Evolutionary conservation across 2,888 invertebrate genomes (phyloP).

Genomic region (Syrphus vitripennis): DNA sequence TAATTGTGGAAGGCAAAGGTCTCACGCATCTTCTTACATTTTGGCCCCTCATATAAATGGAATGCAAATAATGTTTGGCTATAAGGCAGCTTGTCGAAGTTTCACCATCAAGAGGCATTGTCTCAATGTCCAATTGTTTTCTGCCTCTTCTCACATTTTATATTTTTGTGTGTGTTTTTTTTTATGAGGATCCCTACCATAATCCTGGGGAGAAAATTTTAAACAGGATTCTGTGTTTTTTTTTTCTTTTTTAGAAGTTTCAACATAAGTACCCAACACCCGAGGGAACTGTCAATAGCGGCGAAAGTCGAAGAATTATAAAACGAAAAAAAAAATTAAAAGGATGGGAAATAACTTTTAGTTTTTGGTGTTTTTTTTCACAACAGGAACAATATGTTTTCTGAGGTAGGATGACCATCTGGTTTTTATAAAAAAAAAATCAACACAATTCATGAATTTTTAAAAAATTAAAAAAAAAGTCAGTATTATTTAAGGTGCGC

Average conservation of each 20-base stretch:
- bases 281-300: slow-evolving; percentile 38
- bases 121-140: slow-evolving; percentile 24
- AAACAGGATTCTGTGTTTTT: not conserved
- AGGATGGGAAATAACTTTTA: not conserved
- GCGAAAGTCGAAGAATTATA: slow-evolving; percentile 10
- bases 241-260: not conserved
- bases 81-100: not conserved
- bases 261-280: slow-evolving; percentile 4
- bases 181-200: not conserved
- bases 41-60: not conserved
- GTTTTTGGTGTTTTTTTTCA: not conserved
- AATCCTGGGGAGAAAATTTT: slow-evolving; percentile 28
- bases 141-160: not conserved
- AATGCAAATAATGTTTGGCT: slow-evolving; percentile 28
- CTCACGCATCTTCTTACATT: not conserved
- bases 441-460: too few species aligned
- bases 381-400: not conserved
- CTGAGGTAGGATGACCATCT: not conserved
- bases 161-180: too few species aligned
- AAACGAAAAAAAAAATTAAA: not conserved
- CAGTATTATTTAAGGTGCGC: too few species aligned
- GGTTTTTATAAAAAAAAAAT: not conserved
- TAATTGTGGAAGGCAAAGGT: slow-evolving; percentile 26
- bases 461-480: too few species aligned
- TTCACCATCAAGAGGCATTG: slow-evolving; percentile 25